phyloP scores from a whole-genome alignment of 2,797 vertebrate species.

The Macrochelys suwanniensis region DNA sequence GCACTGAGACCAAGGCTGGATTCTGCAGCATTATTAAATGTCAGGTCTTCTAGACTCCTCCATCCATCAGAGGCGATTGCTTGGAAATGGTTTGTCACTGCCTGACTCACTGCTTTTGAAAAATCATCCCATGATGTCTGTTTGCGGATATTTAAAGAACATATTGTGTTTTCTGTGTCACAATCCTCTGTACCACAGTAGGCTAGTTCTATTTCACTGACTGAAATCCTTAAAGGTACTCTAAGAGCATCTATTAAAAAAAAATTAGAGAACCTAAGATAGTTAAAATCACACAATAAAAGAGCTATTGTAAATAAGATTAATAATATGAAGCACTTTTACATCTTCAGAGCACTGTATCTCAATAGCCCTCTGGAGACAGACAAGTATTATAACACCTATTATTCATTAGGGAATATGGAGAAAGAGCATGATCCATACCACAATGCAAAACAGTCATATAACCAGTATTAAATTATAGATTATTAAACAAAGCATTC shows the following conservation, averaged over 20 bases:
- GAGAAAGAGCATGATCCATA: background rate
- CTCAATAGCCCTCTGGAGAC: background rate
- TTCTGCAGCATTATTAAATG: conserved; percentile 78
- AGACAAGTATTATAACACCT: background rate
- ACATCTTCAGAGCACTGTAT: background rate
- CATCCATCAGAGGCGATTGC: conserved; percentile 87
- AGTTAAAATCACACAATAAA: background rate
- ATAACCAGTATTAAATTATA: background rate
- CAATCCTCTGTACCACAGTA: conserved; percentile 81
- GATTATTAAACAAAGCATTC: background rate
- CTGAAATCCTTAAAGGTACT: conserved; percentile 88
- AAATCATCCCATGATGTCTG: conserved; percentile 90
- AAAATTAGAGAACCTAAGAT: conserved; percentile 50
- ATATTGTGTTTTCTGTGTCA: conserved; percentile 86
- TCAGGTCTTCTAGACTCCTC: conserved; percentile 80
- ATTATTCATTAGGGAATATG: background rate
- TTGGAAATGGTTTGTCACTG: conserved; percentile 88
- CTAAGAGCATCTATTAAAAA: conserved; percentile 88
- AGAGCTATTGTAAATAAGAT: background rate
- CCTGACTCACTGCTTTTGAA: conserved; percentile 84
- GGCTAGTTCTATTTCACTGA: conserved; percentile 80
- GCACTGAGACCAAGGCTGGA: conserved; percentile 85
- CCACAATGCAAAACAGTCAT: background rate
- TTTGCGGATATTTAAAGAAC: conserved; percentile 87
- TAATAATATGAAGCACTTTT: background rate